Evolutionary conservation across 1,140 invertebrate species (phyloP).

Genomic region (Drosophila triauraria): DNA sequence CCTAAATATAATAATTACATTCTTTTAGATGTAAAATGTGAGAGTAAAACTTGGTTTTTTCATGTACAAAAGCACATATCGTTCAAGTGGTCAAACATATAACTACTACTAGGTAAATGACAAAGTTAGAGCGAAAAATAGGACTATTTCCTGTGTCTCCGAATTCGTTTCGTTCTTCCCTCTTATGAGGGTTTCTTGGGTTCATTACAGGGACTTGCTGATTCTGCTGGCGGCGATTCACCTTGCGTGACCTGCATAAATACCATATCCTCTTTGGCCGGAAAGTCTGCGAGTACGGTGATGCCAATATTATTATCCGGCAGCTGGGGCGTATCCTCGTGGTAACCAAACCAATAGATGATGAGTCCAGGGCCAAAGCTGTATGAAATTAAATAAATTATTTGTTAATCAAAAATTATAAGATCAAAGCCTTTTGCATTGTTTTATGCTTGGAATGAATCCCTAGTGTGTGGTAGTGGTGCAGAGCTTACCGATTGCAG

Average conservation of each 20-base stretch:
- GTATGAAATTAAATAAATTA: conserved; percentile 4
- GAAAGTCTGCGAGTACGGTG: conserved; percentile 88
- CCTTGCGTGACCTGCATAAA: conserved; percentile 69
- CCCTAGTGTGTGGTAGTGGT: too few species aligned
- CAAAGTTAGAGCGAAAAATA: background rate
- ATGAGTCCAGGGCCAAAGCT: conserved; percentile 97
- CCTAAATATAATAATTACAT: background rate
- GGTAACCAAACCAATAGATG: conserved; percentile 98
- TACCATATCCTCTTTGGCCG: conserved; percentile 84
- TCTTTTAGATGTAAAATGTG: background rate
- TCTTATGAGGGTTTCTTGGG: background rate
- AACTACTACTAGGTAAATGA: background rate
- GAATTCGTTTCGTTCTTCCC: background rate
- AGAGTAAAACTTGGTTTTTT: background rate
- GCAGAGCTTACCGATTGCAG: conserved; percentile 90
- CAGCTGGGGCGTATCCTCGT: conserved; percentile 88
- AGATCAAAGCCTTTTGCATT: too few species aligned
- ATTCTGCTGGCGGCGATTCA: background rate
- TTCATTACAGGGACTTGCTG: background rate
- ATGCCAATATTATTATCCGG: conserved; percentile 88
- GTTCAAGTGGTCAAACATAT: conserved; percentile 1
- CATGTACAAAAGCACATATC: conserved; percentile 13
- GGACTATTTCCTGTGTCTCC: conserved; percentile 11
- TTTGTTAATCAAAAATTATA: background rate
- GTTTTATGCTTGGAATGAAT: too few species aligned